These are phyloP conservation scores for Furcula furcula DNA, from an alignment of 2,888 invertebrate genomes.

Conservation along the genomic window DNA sequence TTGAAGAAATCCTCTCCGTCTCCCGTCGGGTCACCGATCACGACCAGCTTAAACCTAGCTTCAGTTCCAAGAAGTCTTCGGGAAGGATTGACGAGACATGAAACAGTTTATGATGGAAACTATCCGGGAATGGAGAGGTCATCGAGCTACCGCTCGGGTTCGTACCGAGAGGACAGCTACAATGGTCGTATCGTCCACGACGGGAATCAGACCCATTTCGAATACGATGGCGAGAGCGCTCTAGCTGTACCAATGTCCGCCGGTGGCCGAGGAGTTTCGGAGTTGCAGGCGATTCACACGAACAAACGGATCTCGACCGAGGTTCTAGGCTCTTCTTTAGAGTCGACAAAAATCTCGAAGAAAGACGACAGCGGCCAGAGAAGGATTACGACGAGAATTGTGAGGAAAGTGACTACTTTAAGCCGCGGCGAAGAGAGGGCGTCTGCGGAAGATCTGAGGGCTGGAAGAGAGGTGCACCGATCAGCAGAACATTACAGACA, in stretches of 20 bases:
- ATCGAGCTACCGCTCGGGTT: slow-evolving; percentile 65
- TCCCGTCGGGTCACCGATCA: slow-evolving; percentile 83
- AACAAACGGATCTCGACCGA: slow-evolving; percentile 92
- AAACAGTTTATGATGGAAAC: slow-evolving; percentile 75
- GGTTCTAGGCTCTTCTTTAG: slow-evolving; percentile 91
- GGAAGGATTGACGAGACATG: slow-evolving; percentile 76
- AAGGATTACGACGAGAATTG: slow-evolving; percentile 92
- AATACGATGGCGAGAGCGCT: slow-evolving; percentile 71
- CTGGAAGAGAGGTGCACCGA: slow-evolving; percentile 81
- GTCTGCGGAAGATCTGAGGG: slow-evolving; percentile 85
- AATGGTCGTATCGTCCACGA: slow-evolving; percentile 73
- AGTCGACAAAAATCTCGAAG: slow-evolving; percentile 91
- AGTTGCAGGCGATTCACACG: slow-evolving; percentile 89
- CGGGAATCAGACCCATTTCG: slow-evolving; percentile 77
- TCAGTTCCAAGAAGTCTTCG: slow-evolving; percentile 78
- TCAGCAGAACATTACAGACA: slow-evolving; percentile 82
- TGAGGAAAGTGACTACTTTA: slow-evolving; percentile 93
- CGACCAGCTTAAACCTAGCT: slow-evolving; percentile 82
- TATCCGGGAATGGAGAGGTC: slow-evolving; percentile 70
- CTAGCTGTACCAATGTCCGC: slow-evolving; percentile 68
- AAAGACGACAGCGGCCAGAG: slow-evolving; percentile 89
- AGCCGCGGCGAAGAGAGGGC: slow-evolving; percentile 92
- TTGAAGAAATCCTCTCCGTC: slow-evolving; percentile 72
- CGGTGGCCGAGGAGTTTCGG: slow-evolving; percentile 73
- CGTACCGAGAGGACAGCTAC: slow-evolving; percentile 69